phyloP scores from a whole-genome alignment of 2,113 vertebrate genomes.

The Apeltes quadracus region DNA sequence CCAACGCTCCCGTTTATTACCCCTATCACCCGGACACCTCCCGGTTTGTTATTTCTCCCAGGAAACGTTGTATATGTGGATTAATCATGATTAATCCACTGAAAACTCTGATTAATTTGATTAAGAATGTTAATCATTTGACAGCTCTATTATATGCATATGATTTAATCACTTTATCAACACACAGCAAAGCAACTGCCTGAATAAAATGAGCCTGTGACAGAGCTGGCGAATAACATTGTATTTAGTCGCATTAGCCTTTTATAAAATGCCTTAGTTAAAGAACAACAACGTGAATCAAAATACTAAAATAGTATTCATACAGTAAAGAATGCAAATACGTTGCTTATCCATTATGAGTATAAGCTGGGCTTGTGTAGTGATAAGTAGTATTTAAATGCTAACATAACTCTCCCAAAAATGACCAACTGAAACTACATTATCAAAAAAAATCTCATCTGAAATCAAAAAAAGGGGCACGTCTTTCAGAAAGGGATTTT shows the following conservation, averaged over 20 bases:
- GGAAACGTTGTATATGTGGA: no score
- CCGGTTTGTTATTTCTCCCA: no score
- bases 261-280: conserved; percentile 42
- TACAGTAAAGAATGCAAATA: conserved; percentile 6
- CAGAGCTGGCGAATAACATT: not conserved
- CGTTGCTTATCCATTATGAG: not conserved
- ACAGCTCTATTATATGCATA: no score
- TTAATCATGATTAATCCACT: no score
- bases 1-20: no score
- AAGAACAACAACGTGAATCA: conserved; percentile 19
- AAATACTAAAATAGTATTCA: conserved; percentile 45
- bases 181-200: not conserved
- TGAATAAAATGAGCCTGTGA: no score
- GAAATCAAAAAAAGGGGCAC: not conserved
- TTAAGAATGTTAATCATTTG: no score
- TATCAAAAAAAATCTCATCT: not conserved
- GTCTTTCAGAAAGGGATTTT: not conserved
- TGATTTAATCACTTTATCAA: not conserved
- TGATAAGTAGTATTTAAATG: not conserved
- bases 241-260: conserved; percentile 24
- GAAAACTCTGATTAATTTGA: no score
- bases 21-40: no score
- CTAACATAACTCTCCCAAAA: not conserved
- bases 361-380: not conserved
- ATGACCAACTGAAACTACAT: not conserved